Evolutionary conservation across 2,113 vertebrate species (phyloP), one percentile per base, ranked within the genome.

Genomic region (Columba livia): DNA sequence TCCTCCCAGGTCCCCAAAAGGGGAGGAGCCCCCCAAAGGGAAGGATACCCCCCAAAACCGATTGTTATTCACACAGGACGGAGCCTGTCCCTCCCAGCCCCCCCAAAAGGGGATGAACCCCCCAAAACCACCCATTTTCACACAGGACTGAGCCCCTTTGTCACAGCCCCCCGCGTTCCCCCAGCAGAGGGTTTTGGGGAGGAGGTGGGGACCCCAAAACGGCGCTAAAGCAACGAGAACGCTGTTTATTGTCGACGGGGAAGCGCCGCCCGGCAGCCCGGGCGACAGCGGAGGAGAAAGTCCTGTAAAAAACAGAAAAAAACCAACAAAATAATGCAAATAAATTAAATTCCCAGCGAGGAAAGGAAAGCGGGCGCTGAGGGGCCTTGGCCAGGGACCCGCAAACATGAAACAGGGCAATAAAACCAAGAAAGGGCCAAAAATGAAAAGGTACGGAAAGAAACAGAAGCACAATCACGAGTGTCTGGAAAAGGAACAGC

Each of bases 271-370:
- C 4, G 15, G 36, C 57, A 9, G 58, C 13, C 81, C 58, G 17
- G 15, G 64, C 3, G 24, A 34, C 29, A 58, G 20, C 13, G 40
- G 74, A 48, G 53, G 54, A 79, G 50, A 36, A 73, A 78, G 36
- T 32, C 78, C 15, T 42, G 72, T 85, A 34, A 79, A 93, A 97
- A 95, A 89, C 14, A 15, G 42, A 44, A 19, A 44, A 16, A 17
- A 44, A 42, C 42, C 85, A 73, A 62, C 32, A 31, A 86, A 85
- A 89, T 67, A 91, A 62, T 29, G 88, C 94, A 97, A 98, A 98
- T 98, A 98, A 98, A 98, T 98, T 98, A 98, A 98, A 93, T 82
- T 93, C 88, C 95, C 96, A 91, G 81, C 69, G 86, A 89, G 75
- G 83, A 82, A 73, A 88, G 38, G 36, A 34, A 90, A 69, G 28